phyloP scores from a whole-genome alignment of 2,113 vertebrate genomes.

The Ceyx melanurus region DNA sequence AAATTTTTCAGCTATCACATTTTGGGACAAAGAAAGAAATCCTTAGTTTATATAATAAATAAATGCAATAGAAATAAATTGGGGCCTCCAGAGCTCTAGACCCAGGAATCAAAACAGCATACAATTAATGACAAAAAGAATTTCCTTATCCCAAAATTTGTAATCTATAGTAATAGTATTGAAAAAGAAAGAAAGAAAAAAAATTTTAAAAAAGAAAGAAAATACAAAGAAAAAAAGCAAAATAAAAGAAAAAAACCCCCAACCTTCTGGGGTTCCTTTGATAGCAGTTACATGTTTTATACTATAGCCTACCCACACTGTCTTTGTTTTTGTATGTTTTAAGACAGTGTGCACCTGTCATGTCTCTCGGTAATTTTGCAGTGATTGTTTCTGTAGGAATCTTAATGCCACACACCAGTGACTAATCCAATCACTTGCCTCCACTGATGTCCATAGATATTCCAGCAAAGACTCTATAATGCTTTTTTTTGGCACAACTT shows the following conservation, averaged over 20 bases:
- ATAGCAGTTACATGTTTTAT: not conserved
- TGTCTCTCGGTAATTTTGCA: not conserved
- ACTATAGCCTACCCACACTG: not conserved
- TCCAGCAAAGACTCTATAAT: not conserved
- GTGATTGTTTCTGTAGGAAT: not conserved
- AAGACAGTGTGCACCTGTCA: not conserved
- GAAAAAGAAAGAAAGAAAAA: not conserved
- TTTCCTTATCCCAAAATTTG: not conserved
- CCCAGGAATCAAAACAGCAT: not conserved
- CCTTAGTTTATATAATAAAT: not conserved
- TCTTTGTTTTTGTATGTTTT: not conserved
- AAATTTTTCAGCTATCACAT: not conserved
- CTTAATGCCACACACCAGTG: not conserved
- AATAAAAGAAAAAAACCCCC: too few species aligned
- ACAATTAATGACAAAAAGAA: not conserved
- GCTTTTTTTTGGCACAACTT: not conserved
- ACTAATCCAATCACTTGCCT: not conserved
- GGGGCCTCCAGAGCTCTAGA: not conserved
- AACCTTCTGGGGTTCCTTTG: not conserved
- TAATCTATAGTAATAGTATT: not conserved
- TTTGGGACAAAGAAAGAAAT: not conserved
- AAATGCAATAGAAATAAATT: not conserved
- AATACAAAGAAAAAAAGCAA: too few species aligned
- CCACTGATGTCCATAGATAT: not conserved
- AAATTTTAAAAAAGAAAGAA: not conserved